Conservation (phyloP, 2,797 vertebrate species). For the Cynopterus sphinx region DNA sequence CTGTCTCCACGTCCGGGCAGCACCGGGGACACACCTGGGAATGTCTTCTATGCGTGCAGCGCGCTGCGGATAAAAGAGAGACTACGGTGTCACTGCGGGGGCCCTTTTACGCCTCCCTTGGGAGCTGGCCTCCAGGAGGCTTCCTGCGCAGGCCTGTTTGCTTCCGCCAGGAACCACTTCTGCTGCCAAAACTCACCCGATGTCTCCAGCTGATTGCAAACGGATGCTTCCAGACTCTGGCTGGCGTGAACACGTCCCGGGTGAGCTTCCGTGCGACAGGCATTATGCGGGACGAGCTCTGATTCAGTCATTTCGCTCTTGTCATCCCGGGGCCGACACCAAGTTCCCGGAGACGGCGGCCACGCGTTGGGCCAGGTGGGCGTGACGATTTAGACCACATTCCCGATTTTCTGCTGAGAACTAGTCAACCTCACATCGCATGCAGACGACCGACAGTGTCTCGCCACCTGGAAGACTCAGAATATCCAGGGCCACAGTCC, state of each 20-base stretch:
- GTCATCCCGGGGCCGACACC: fast-evolving
- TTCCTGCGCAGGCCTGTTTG: neutral
- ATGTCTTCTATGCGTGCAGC: neutral
- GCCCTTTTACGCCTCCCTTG: neutral
- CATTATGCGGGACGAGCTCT: neutral
- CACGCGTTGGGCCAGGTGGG: fast-evolving
- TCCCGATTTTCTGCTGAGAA: too few species aligned
- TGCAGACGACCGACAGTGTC: fast-evolving
- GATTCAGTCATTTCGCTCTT: neutral
- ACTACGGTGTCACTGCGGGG: neutral
- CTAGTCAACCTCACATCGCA: neutral
- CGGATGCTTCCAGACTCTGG: neutral
- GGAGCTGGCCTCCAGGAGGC: neutral
- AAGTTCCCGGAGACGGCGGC: fast-evolving
- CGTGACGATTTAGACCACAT: fast-evolving
- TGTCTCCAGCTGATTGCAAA: neutral
- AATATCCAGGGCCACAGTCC: neutral
- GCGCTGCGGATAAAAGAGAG: neutral
- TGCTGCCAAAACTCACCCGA: neutral
- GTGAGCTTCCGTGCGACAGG: neutral
- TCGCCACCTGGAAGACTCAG: neutral
- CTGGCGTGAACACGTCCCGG: neutral
- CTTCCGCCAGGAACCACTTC: neutral
- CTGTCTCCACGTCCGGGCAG: neutral
- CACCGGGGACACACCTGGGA: fast-evolving